A percentile compares a stretch with the other conserved stretches of the same genome.
phyloP scores from a whole-genome alignment of 2,888 invertebrate genomes.

The Chrysomela aeneicollis region DNA sequence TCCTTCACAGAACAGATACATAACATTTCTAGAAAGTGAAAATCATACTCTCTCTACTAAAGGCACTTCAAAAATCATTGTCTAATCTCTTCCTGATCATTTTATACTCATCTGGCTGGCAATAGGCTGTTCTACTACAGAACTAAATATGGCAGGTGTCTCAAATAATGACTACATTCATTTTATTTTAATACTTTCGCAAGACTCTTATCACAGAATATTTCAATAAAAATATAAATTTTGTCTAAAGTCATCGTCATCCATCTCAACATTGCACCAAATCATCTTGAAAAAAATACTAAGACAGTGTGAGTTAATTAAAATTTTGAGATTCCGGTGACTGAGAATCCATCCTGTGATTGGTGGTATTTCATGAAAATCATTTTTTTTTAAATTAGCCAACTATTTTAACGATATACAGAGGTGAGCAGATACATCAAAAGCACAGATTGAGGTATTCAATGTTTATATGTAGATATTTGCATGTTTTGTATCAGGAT shows the following conservation, averaged over 20 bases:
- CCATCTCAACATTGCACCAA: constrained; percentile 12
- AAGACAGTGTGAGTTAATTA: background rate
- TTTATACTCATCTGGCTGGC: constrained; percentile 33
- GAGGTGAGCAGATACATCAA: constrained; percentile 36
- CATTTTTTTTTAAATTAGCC: background rate
- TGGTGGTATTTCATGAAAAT: background rate
- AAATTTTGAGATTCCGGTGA: constrained; percentile 9
- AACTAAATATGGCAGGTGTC: background rate
- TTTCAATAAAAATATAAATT: constrained; percentile 21
- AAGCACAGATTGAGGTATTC: constrained; percentile 58
- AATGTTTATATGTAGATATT: constrained; percentile 47
- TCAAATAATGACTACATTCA: background rate
- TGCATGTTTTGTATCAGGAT: constrained; percentile 44
- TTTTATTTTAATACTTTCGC: background rate
- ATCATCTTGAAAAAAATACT: background rate
- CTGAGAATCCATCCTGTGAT: background rate
- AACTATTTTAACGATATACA: background rate
- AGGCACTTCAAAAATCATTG: constrained; percentile 58
- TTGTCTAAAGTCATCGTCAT: constrained; percentile 2
- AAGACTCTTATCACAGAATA: constrained; percentile 24
- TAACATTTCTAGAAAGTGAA: constrained; percentile 51
- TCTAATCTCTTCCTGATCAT: constrained; percentile 43
- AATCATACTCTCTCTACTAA: constrained; percentile 39
- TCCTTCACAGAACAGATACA: constrained; percentile 53
- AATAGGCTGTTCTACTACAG: background rate